A percentile compares a stretch with the other conserved stretches of the same genome.
These are phyloP conservation scores for Phocoena phocoena DNA, from an alignment of 2,113 vertebrate species.

Conservation along the genomic window DNA sequence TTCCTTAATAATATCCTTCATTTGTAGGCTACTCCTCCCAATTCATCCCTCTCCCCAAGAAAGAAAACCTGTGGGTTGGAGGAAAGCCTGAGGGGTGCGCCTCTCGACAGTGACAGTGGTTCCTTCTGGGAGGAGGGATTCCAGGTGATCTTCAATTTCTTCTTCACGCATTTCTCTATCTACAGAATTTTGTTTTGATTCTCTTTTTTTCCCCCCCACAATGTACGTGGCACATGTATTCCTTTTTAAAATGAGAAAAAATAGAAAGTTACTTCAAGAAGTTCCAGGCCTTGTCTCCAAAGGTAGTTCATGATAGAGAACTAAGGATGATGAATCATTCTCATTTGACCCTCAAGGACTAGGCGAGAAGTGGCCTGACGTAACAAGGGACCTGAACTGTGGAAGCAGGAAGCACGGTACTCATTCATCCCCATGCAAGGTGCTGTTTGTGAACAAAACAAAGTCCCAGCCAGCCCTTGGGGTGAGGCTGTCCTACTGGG, in stretches of 20 bases:
- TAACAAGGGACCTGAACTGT: neutral
- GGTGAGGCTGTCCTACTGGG: neutral
- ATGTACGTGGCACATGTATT: neutral
- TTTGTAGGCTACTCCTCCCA: neutral
- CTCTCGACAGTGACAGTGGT: too few species aligned
- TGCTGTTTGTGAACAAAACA: neutral
- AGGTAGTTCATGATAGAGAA: neutral
- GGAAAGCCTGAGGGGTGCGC: neutral
- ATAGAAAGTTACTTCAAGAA: neutral
- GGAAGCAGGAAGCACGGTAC: neutral
- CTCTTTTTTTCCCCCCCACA: neutral
- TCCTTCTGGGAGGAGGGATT: neutral
- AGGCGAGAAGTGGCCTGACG: neutral
- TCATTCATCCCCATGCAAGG: accelerated
- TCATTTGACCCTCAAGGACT: neutral
- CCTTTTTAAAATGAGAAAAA: constrained; percentile 28
- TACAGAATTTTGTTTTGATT: neutral
- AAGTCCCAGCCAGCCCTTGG: neutral
- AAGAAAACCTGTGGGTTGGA: neutral
- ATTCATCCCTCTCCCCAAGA: neutral
- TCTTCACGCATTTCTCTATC: neutral
- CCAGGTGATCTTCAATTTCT: neutral
- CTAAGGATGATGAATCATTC: neutral
- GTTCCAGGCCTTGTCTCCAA: neutral
- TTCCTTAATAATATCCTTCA: neutral